phyloP scores from a whole-genome alignment of 2,113 vertebrate species.

The Gallinago jamesoni region DNA sequence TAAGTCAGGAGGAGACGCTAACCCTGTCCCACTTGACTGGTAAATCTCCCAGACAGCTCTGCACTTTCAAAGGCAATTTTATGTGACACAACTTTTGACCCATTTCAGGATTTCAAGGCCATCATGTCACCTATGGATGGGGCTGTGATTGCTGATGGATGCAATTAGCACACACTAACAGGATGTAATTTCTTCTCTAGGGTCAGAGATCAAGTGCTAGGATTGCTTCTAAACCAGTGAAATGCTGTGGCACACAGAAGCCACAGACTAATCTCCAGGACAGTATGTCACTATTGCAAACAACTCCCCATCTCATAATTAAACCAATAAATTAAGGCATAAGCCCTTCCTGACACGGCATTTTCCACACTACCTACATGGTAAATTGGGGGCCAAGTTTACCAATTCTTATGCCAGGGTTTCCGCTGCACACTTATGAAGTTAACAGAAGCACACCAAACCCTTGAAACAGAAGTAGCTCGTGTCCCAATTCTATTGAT shows the following conservation, averaged over 20 bases:
- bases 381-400: not conserved
- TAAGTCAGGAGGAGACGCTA: not conserved
- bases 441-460: not conserved
- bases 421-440: not conserved
- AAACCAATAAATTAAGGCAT: not conserved
- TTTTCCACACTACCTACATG: not conserved
- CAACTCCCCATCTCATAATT: not conserved
- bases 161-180: not conserved
- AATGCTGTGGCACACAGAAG: fast-evolving
- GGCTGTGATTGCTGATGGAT: not conserved
- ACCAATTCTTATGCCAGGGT: fast-evolving
- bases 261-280: not conserved
- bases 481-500: fast-evolving
- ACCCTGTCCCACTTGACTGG: not conserved
- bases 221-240: fast-evolving
- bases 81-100: not conserved
- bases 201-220: not conserved
- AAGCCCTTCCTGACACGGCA: not conserved
- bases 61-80: not conserved
- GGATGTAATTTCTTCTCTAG: not conserved
- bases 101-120: not conserved
- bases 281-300: not conserved
- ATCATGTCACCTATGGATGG: not conserved
- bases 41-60: not conserved
- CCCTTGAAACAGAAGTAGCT: not conserved